phyloP scores from a whole-genome alignment of 2,888 invertebrate genomes.

The Oxytorus armatus region DNA sequence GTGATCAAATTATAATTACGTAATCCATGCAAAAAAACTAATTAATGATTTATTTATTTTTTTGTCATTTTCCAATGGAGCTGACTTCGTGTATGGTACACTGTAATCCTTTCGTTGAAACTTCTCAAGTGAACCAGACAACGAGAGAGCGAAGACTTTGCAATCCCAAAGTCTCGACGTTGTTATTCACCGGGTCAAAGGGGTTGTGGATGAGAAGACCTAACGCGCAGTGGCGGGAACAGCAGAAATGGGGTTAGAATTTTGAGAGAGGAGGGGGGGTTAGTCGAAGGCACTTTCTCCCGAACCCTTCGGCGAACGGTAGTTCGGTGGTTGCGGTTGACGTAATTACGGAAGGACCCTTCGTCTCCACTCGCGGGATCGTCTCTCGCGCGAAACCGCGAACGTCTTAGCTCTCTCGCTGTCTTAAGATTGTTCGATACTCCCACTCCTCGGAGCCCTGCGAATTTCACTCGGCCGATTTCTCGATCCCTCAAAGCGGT shows the following conservation, averaged over 20 bases:
- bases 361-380: constrained; percentile 68
- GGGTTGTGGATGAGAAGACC: constrained; percentile 58
- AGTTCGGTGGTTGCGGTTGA: constrained; percentile 82
- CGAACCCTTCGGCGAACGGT: constrained; percentile 72
- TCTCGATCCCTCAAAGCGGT: constrained; percentile 70
- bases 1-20: neutral
- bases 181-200: constrained; percentile 69
- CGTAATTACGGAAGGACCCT: constrained; percentile 83
- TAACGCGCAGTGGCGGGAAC: constrained; percentile 54
- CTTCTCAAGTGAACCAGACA: constrained; percentile 51
- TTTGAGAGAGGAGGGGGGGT: constrained; percentile 62
- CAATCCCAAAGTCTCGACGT: constrained; percentile 53
- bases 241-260: constrained; percentile 40
- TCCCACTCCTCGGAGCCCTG: constrained; percentile 52
- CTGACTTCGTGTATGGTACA: neutral
- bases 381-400: constrained; percentile 80
- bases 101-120: constrained; percentile 53
- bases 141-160: constrained; percentile 49
- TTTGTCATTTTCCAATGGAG: neutral
- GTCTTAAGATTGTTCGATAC: constrained; percentile 69
- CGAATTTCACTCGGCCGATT: constrained; percentile 54
- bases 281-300: constrained; percentile 73
- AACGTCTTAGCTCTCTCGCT: constrained; percentile 81
- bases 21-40: too few relatives aligned
- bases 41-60: neutral